Evolutionary conservation across 2,797 vertebrate genomes (phyloP), one percentile per base, ranked within the genome.

Genomic region (Anableps anableps): DNA sequence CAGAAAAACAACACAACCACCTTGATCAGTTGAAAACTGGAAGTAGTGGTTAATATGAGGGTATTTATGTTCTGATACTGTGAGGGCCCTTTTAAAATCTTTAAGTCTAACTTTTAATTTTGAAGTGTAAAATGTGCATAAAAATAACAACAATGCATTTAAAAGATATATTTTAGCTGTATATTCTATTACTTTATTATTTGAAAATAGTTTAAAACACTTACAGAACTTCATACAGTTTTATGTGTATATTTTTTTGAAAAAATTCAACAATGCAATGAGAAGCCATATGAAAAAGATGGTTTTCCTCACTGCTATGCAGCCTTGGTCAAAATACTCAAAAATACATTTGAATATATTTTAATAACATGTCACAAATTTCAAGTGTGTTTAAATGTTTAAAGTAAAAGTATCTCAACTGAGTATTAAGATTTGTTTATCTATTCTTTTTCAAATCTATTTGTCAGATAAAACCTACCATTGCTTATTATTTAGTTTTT

Each of bases 401-500:
- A 60, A 31, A 9, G 5, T 62, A 34, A 29, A 62, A 62, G 34
- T 34, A 29, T 31, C 58, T 11, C n/a, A 29, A 17, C 58, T 60
- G 55, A 62, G 29, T 62, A 5, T 62, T 62, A 31, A 62, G 31
- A 62, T 34, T 7, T 7, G 16, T 34, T 62, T 17, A 62, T 31
- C 6, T 62, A 3, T n/a, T 55, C 6, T 34, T 17, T 62, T 62
- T 4, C 29, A 31, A 62, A 34, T 58, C 4, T 55, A 13, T 58
- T 58, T 29, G 10, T 74, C 10, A 76, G 47, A 76, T 81, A 80
- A 88, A 79, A 74, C 80, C 13, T 68, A 23, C 38, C 11, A 43
- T 16, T 43, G 13, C 58, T 60, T 60, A 16, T 60, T 31, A 31
- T 62, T 31, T 34, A 4, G 58, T 3, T 62, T 34, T 19, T 34